phyloP scores from a whole-genome alignment of 2,797 vertebrate species.

The Poecilia velifera region DNA sequence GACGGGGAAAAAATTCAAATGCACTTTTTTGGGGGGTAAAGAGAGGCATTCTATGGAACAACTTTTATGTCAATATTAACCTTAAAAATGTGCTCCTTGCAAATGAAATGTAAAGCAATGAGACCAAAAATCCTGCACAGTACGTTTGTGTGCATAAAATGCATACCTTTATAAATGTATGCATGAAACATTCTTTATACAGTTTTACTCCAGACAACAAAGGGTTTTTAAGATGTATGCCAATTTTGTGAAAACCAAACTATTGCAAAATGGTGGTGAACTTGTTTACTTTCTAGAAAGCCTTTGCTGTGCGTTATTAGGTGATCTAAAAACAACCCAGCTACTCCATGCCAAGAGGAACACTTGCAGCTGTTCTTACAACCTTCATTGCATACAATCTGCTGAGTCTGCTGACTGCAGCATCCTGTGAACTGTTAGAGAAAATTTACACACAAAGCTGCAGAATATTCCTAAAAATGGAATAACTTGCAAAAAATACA shows the following conservation, averaged over 20 bases:
- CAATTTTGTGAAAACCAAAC: not conserved
- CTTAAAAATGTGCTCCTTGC: not conserved
- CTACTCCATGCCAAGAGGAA: conserved; percentile 85
- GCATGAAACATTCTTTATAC: not conserved
- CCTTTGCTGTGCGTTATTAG: conserved; percentile 50
- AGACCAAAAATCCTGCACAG: not conserved
- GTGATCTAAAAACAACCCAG: conserved; percentile 84
- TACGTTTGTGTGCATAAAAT: not conserved
- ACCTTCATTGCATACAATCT: conserved; percentile 84
- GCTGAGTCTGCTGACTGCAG: conserved; percentile 79
- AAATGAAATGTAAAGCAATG: not conserved
- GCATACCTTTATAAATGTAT: not conserved
- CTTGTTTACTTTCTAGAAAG: not conserved
- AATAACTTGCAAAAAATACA: not conserved
- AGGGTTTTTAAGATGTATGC: not conserved
- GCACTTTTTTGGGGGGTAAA: not conserved
- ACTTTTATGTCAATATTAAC: not conserved
- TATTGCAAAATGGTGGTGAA: not conserved
- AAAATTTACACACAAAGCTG: not conserved
- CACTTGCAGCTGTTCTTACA: conserved; percentile 80
- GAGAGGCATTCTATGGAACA: not conserved
- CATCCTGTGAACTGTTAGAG: conserved; percentile 83
- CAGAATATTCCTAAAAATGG: not conserved
- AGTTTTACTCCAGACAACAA: not conserved
- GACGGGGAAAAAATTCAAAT: not conserved